phyloP scores from a whole-genome alignment of 2,113 vertebrate species.

The Canis aureus region DNA sequence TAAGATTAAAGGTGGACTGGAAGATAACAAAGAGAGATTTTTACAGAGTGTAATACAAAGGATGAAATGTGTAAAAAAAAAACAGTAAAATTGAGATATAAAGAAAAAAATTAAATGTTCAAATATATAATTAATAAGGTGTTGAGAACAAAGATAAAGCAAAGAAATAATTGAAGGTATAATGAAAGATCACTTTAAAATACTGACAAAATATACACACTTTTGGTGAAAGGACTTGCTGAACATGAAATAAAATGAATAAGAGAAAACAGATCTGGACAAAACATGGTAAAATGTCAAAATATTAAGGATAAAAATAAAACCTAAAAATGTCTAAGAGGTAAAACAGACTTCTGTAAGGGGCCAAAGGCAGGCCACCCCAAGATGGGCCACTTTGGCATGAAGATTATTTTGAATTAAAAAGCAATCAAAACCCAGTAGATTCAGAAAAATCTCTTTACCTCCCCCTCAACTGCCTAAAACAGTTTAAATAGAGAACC shows the following conservation, averaged over 20 bases:
- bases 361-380: not conserved
- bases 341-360: not conserved
- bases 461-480: not conserved
- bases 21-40: not conserved
- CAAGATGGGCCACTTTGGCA: not conserved
- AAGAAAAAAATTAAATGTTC: not conserved
- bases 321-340: not conserved
- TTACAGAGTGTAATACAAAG: not conserved
- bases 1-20: not conserved
- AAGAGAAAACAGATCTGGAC: not conserved
- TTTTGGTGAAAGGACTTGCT: slow-evolving; percentile 16
- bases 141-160: not conserved
- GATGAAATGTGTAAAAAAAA: not conserved
- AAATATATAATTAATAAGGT: not conserved
- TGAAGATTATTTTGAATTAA: not conserved
- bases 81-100: not conserved
- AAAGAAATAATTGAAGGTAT: not conserved
- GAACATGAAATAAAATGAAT: not conserved
- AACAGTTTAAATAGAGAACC: not conserved
- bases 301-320: slow-evolving; percentile 22
- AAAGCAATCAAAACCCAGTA: not conserved
- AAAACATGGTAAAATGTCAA: slow-evolving; percentile 5
- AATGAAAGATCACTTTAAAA: not conserved
- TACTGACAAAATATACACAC: not conserved
- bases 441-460: not conserved